Conservation (phyloP, 2,888 invertebrate species). For the Oligia strigilis region DNA sequence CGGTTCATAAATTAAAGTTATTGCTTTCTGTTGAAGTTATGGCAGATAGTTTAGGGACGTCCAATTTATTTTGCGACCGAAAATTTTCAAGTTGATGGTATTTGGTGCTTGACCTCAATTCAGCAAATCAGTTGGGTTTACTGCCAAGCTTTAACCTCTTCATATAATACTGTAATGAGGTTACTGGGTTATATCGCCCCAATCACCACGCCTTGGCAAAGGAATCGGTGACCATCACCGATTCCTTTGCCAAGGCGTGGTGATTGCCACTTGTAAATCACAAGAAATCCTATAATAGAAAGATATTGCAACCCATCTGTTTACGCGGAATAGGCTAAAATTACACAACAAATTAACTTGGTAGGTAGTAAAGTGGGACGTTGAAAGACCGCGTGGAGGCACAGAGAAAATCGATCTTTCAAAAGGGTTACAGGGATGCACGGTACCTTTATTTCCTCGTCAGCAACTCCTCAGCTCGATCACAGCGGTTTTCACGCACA, state of each 20-base stretch:
- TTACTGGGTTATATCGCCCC: neutral
- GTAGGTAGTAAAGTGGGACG: no score
- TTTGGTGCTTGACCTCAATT: slow-evolving; percentile 38
- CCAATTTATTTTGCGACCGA: slow-evolving; percentile 40
- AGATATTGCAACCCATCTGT: neutral
- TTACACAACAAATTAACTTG: no score
- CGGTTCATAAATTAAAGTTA: slow-evolving; percentile 53
- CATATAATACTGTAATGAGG: neutral
- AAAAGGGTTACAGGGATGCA: no score
- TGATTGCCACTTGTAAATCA: neutral
- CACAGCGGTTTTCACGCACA: no score
- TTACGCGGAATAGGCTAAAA: no score
- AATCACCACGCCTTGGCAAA: neutral
- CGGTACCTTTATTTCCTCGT: no score
- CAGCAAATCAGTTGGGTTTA: slow-evolving; percentile 22
- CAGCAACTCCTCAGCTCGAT: no score
- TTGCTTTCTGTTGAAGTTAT: slow-evolving; percentile 45
- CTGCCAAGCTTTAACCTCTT: neutral
- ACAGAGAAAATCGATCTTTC: no score
- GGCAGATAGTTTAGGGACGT: slow-evolving; percentile 42
- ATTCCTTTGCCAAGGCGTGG: neutral
- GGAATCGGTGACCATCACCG: neutral
- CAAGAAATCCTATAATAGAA: neutral
- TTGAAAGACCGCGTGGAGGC: no score
- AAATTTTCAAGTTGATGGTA: slow-evolving; percentile 36